Conservation (phyloP, 2,113 vertebrate species). For the Oxygymnocypris stewartii region DNA sequence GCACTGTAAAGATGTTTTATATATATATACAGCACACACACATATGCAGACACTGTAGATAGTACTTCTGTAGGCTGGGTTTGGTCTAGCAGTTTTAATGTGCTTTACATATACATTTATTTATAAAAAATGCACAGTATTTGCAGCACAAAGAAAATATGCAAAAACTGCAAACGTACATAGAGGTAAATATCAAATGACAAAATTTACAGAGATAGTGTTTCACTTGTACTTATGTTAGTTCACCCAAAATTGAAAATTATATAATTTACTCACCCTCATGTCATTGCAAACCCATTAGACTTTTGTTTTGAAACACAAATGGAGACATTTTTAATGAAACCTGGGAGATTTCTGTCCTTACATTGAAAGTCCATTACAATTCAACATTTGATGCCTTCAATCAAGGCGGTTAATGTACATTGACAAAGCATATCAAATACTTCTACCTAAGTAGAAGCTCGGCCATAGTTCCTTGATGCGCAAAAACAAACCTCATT, state of each 20-base stretch:
- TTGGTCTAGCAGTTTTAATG: not conserved
- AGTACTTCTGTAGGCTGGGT: not conserved
- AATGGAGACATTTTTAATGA: not conserved
- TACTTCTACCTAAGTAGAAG: not conserved
- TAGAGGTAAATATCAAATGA: not conserved
- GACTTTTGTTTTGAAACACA: not conserved
- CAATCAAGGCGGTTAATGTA: not conserved
- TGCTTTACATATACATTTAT: not conserved
- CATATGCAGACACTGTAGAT: constrained; percentile 6
- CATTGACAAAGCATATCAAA: not conserved
- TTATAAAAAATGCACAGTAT: not conserved
- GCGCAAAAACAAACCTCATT: not conserved
- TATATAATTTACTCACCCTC: not conserved
- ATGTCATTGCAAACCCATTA: not conserved
- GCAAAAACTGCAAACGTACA: too few relatives aligned
- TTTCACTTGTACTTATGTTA: not conserved
- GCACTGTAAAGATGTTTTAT: not conserved
- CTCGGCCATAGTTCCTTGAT: not conserved
- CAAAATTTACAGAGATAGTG: not conserved
- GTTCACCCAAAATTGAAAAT: not conserved
- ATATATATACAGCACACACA: constrained; percentile 21
- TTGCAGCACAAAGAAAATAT: not conserved
- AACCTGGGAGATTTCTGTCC: not conserved
- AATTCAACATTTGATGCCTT: not conserved
- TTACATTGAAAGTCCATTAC: not conserved